phyloP scores from a whole-genome alignment of 2,113 vertebrate species.

The Cariama cristata region DNA sequence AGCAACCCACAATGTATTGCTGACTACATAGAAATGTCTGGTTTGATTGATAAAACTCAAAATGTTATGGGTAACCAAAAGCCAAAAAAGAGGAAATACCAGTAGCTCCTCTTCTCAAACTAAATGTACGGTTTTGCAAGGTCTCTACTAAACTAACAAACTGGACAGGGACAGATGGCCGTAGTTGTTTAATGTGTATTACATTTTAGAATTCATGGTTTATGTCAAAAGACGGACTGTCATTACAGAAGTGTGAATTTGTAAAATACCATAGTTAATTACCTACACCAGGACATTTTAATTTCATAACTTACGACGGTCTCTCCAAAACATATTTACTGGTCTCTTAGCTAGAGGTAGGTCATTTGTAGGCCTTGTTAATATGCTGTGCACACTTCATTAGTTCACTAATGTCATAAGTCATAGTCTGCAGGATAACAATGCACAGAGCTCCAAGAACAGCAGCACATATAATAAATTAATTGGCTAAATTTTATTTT shows the following conservation, averaged over 20 bases:
- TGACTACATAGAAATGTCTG: not conserved
- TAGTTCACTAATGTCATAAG: slow-evolving; percentile 30
- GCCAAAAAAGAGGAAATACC: not conserved
- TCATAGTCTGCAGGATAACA: slow-evolving; percentile 41
- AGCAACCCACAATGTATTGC: not conserved
- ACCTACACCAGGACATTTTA: slow-evolving; percentile 21
- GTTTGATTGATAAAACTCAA: not conserved
- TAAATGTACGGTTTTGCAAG: not conserved
- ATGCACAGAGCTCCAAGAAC: slow-evolving; percentile 73
- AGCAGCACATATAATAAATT: slow-evolving; percentile 77
- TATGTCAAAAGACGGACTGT: not conserved
- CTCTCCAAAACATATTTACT: slow-evolving; percentile 48
- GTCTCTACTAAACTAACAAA: not conserved
- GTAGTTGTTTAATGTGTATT: not conserved
- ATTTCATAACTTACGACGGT: slow-evolving; percentile 14
- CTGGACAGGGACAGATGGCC: not conserved
- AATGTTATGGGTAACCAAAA: not conserved
- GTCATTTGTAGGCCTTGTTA: slow-evolving; percentile 66
- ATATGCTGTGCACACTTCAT: slow-evolving; percentile 33
- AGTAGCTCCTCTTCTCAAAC: not conserved
- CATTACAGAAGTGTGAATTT: slow-evolving; percentile 46
- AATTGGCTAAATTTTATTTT: slow-evolving; percentile 78
- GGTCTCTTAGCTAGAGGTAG: slow-evolving; percentile 66
- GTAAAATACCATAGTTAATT: slow-evolving; percentile 36
- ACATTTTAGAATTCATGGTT: not conserved